Evolutionary conservation across 1,140 invertebrate species (phyloP).

Genomic region (Diuraphis noxia): DNA sequence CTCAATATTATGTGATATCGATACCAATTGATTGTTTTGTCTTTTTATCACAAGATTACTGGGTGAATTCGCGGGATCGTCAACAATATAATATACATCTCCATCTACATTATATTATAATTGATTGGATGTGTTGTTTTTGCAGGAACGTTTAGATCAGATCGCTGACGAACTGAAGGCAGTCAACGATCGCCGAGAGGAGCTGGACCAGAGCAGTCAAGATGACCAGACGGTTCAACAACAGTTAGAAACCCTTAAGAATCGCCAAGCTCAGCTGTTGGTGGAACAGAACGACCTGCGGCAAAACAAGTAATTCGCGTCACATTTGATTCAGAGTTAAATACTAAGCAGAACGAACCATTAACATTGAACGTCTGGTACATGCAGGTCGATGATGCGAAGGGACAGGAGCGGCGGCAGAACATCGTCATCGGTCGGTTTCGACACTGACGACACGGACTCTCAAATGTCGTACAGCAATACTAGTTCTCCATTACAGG

Average conservation of each 20-base stretch:
- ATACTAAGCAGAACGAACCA: background rate
- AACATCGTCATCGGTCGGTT: slow-evolving; percentile 61
- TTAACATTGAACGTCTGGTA: background rate
- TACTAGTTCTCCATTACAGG: slow-evolving; percentile 71
- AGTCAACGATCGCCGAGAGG: slow-evolving; percentile 62
- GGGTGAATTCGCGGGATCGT: background rate
- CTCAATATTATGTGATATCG: background rate
- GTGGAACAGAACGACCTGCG: slow-evolving; percentile 64
- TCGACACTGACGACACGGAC: slow-evolving; percentile 70
- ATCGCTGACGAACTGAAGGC: slow-evolving; percentile 63
- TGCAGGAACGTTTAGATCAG: slow-evolving; percentile 63
- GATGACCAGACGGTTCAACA: slow-evolving; percentile 60
- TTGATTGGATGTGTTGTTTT: background rate
- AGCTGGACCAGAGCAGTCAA: slow-evolving; percentile 60
- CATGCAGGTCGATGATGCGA: slow-evolving; percentile 51
- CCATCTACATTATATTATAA: background rate
- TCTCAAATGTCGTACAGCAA: slow-evolving; percentile 76
- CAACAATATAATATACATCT: background rate
- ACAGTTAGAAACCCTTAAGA: slow-evolving; percentile 63
- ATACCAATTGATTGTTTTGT: background rate
- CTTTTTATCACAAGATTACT: background rate
- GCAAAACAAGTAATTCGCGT: slow-evolving; percentile 55
- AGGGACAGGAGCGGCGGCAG: slow-evolving; percentile 62
- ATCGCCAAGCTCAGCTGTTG: slow-evolving; percentile 63
- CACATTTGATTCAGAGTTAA: background rate